Conservation (phyloP, 2,113 vertebrate genomes). For the Stigmatopora argus region DNA sequence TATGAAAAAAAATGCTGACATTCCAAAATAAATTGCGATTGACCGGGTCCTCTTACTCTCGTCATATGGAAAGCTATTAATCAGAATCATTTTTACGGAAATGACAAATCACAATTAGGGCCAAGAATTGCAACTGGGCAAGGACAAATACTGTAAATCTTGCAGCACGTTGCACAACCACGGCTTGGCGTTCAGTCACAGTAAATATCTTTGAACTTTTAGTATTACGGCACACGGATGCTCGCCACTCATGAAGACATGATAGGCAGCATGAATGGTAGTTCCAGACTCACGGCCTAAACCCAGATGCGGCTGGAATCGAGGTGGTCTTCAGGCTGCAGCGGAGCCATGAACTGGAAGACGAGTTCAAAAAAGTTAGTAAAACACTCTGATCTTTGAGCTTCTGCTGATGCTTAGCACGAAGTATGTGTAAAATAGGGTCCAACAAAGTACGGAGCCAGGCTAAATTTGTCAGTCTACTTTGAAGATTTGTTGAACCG, state of each 20-base stretch:
- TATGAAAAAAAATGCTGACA: neutral
- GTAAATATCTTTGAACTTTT: conserved; percentile 42
- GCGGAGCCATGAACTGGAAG: conserved; percentile 32
- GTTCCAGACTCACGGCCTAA: conserved; percentile 32
- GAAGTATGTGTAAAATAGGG: conserved; percentile 26
- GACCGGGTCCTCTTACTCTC: conserved; percentile 34
- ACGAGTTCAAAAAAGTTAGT: conserved; percentile 15
- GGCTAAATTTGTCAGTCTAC: conserved; percentile 37
- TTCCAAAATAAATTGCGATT: conserved; percentile 32
- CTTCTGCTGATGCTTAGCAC: conserved; percentile 32
- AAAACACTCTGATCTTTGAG: conserved; percentile 35
- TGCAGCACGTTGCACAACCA: conserved; percentile 36
- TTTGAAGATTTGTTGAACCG: conserved; percentile 31
- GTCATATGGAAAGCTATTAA: conserved; percentile 45
- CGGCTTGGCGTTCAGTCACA: conserved; percentile 32
- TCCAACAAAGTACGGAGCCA: conserved; percentile 18
- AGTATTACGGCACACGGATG: conserved; percentile 41
- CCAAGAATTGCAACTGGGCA: conserved; percentile 37
- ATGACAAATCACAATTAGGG: conserved; percentile 45
- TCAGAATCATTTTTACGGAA: conserved; percentile 41
- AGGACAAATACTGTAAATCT: conserved; percentile 25
- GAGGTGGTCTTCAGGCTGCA: conserved; percentile 27
- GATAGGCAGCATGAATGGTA: conserved; percentile 33
- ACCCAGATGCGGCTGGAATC: conserved; percentile 38
- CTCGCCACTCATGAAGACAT: conserved; percentile 27